These are phyloP conservation scores for Eidolon dupreanum DNA, from an alignment of 2,797 vertebrate species.

Conservation along the genomic window DNA sequence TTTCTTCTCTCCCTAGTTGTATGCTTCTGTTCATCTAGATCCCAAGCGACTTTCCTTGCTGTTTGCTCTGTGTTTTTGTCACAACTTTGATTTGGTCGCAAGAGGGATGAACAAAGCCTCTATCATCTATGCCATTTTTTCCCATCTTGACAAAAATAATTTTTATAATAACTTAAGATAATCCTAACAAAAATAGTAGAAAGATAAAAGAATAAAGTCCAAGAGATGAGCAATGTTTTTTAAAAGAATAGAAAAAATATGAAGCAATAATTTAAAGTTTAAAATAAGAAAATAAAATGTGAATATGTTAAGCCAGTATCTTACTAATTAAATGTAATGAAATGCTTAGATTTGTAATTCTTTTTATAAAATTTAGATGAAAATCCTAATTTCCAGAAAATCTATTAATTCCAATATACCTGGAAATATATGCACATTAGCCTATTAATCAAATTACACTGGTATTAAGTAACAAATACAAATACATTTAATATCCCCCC, in stretches of 20 bases:
- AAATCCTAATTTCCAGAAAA: neutral
- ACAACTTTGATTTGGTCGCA: too few species aligned
- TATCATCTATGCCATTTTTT: too few species aligned
- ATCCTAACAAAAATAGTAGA: neutral
- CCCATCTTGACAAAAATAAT: neutral
- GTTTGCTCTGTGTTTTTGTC: too few species aligned
- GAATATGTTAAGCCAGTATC: neutral
- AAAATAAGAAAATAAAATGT: slow-evolving; percentile 32
- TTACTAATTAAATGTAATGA: neutral
- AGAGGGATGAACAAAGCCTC: too few species aligned
- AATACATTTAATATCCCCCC: too few species aligned
- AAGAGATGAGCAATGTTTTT: neutral
- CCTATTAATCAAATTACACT: neutral
- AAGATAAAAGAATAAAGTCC: neutral
- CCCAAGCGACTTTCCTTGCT: too few species aligned
- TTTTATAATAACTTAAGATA: neutral
- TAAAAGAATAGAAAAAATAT: neutral
- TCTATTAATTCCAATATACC: neutral
- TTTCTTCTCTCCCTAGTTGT: too few species aligned
- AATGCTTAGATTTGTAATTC: neutral
- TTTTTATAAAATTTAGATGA: neutral
- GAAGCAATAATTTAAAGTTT: neutral
- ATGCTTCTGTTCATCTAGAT: too few species aligned
- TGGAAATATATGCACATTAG: neutral
- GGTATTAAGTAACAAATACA: neutral